Evolutionary conservation across 35 echinoderm and acorn worm species (phyloP).

Genomic region (Diadema setosum): DNA sequence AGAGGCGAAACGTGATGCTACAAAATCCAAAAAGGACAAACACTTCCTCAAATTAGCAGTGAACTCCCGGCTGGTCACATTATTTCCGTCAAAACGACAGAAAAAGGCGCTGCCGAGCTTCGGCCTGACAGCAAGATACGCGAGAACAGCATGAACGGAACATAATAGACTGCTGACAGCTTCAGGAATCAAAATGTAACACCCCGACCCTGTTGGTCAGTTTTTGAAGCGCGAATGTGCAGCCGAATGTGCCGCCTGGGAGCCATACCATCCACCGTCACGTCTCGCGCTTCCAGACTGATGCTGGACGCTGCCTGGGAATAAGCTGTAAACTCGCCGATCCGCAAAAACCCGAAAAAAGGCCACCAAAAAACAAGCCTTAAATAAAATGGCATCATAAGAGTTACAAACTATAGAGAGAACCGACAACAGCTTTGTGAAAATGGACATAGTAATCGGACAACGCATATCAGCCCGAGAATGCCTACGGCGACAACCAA

Average conservation of each 20-base stretch:
- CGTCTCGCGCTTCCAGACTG: neutral
- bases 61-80: too few relatives aligned
- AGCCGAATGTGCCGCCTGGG: neutral
- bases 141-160: neutral
- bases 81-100: too few relatives aligned
- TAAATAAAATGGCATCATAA: neutral
- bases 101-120: too few relatives aligned
- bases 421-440: neutral
- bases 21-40: too few relatives aligned
- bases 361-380: neutral
- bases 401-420: neutral
- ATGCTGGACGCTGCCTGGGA: neutral
- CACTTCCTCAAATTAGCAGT: too few relatives aligned
- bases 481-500: neutral
- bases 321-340: neutral
- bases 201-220: neutral
- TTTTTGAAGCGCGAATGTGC: neutral
- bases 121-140: too few relatives aligned
- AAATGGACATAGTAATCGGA: neutral
- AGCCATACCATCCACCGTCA: neutral
- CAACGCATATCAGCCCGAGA: neutral
- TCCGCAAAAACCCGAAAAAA: neutral
- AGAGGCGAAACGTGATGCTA: too few relatives aligned
- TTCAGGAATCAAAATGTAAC: neutral
- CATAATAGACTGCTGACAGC: neutral